Evolutionary conservation across 2,797 vertebrate species (phyloP).

Genomic region (Chanos chanos): DNA sequence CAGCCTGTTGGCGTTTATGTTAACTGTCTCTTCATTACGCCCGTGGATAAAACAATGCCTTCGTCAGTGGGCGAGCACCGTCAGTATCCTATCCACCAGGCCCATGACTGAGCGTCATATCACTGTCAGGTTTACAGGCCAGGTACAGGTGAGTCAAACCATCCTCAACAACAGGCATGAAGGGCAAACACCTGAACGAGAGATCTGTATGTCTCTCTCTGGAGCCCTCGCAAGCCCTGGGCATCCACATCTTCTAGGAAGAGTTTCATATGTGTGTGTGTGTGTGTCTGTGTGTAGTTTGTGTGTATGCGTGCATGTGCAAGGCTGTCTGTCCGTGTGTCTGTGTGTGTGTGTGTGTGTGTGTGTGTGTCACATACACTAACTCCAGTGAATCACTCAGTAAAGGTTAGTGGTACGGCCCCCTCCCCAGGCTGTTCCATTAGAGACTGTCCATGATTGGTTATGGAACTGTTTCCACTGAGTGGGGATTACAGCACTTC

Average conservation of each 20-base stretch:
- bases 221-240: too few species aligned
- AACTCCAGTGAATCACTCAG: slow-evolving; percentile 43
- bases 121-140: too few species aligned
- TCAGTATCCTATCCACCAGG: too few species aligned
- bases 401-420: slow-evolving; percentile 46
- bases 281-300: slow-evolving; percentile 4
- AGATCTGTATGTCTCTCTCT: too few species aligned
- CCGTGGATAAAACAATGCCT: slow-evolving; percentile 3
- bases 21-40: slow-evolving; percentile 46
- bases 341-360: slow-evolving; percentile 22
- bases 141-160: too few species aligned
- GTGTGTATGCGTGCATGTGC: background rate
- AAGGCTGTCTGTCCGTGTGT: background rate
- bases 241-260: too few species aligned
- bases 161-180: too few species aligned
- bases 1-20: slow-evolving; percentile 48
- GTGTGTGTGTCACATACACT: slow-evolving; percentile 7
- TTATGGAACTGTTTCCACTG: slow-evolving; percentile 51
- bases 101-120: too few species aligned
- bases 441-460: slow-evolving; percentile 38
- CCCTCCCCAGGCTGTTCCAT: slow-evolving; percentile 42
- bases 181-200: too few species aligned
- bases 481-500: slow-evolving; percentile 46
- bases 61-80: too few species aligned
- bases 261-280: background rate